phyloP scores from a whole-genome alignment of 2,888 invertebrate species.

The Eudasyphora cyanicolor region DNA sequence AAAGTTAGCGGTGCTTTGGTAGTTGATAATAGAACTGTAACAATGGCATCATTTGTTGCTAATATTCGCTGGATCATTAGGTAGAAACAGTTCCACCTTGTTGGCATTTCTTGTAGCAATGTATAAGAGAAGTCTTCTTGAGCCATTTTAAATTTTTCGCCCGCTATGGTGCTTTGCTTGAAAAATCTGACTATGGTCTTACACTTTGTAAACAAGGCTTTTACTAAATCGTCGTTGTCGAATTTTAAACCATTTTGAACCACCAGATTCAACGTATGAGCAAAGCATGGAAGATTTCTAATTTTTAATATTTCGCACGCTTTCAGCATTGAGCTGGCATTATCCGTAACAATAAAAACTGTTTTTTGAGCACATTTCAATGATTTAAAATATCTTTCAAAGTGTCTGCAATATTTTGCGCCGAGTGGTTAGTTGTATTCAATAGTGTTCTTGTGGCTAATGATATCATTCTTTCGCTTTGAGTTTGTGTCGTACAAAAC shows the following conservation, averaged over 20 bases:
- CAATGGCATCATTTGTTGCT: slow-evolving; percentile 19
- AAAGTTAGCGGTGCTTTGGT: too few species aligned
- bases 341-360: slow-evolving; percentile 63
- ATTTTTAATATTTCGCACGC: slow-evolving; percentile 61
- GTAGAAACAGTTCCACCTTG: too few species aligned
- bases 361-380: too few species aligned
- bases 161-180: slow-evolving; percentile 45
- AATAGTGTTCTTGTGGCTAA: too few species aligned
- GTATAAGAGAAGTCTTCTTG: slow-evolving; percentile 44
- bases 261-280: slow-evolving; percentile 52
- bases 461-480: too few species aligned
- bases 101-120: slow-evolving; percentile 42
- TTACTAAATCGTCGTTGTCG: slow-evolving; percentile 46
- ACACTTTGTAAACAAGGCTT: neutral
- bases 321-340: slow-evolving; percentile 58
- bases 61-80: slow-evolving; percentile 47
- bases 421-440: too few species aligned
- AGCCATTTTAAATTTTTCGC: slow-evolving; percentile 53
- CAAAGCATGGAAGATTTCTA: slow-evolving; percentile 58
- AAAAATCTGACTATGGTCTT: slow-evolving; percentile 41
- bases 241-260: slow-evolving; percentile 55
- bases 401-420: too few species aligned
- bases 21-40: slow-evolving; percentile 9
- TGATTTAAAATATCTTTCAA: too few species aligned
- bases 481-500: too few species aligned